Base-by-base conservation (phyloP, 2,797 vertebrate genomes). In the Erpetoichthys calabaricus region DNA sequence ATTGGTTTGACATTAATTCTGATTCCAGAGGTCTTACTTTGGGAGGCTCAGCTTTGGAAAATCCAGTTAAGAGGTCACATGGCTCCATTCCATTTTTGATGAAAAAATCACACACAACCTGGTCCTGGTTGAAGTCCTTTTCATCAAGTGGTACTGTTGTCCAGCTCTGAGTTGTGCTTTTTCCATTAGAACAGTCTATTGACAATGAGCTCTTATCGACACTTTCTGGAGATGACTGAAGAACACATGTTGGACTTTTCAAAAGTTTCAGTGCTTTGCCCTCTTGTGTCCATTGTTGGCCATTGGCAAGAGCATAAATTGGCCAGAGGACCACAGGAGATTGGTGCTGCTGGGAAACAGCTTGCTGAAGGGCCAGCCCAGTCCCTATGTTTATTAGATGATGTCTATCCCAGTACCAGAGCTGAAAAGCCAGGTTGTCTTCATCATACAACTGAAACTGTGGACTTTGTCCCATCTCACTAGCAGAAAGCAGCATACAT, bases 351-450 rank as follows among this genome's bases (percentile, higher is more conserved):
- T 52, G n/a, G 6, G 46, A 5, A 6, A 52, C 46, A 25, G 46
- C 42, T 3, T 43, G 41, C 8, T 56, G 59, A 25, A 60, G 42
- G 25, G 59, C 53, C 8, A 60, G 59, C 9, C 59, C 54, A 5
- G 42, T 60, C 7, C 59, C 59, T 8, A 41, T 5, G n/a, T 50
- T 56, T n/a, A 60, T 44, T 47, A 60, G 53, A 8, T 60, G 59
- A 8, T 6, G 44, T 43, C 47, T 42, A 8, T 60, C 45, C 59
- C 59, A 60, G 54, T 56, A 60, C 59, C 59, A 60, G 8, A 60
- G 59, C 47, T 55, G 54, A 42, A 44, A 3, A 6, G 41, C 41
- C 46, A 51, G n/a, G 3, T 7, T 10, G 6, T 60, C 54, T 51
- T 45, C 42, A 44, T 56, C 41, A n/a, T 44, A 60, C 9, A 5